Evolutionary conservation across 2,113 vertebrate species (phyloP), one percentile per base, ranked within the genome.

Genomic region (Xiphias gladius): DNA sequence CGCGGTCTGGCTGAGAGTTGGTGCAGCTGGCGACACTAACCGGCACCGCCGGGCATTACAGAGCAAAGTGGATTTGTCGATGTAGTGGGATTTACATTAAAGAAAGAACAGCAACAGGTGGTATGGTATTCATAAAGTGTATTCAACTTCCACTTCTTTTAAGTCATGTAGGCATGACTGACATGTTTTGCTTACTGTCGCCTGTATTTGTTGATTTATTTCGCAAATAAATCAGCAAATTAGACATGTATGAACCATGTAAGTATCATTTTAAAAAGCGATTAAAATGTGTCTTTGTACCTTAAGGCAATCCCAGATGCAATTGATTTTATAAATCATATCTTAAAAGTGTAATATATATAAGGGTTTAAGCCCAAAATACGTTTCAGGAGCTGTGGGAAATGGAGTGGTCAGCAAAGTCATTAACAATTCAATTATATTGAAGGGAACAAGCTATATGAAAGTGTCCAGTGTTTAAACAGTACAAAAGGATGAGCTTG

Each of bases 371-470:
- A 48, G 46, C n/a, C n/a, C n/a, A n/a, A n/a, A n/a, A n/a, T n/a
- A n/a, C n/a, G n/a, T n/a, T n/a, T n/a, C n/a, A n/a, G n/a, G n/a
- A n/a, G n/a, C n/a, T n/a, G n/a, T n/a, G n/a, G 61, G 64, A 83
- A 87, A 39, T 59, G 76, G 61, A 70, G 52, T 41, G 43, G 69
- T 74, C 43, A 59, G 69, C 35, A 59, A 83, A 87, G 30, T 80
- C 82, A 74, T 83, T 66, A 87, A 80, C 43, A 81, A 62, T 85
- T 86, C 64, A 83, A 80, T 82, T 76, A 54, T 43, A 55, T 55
- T 63, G 64, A 84, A 73, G 54, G 37, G 59, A 82, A 58, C 0
- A 5, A 77, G 62, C 57, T 66, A 61, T 39, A 48, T 30, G 52
- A 82, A 81, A 48, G 48, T 62, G 62, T 86, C 81, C 82, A 70